phyloP scores from a whole-genome alignment of 2,797 vertebrate genomes.

The Podarcis siculus region DNA sequence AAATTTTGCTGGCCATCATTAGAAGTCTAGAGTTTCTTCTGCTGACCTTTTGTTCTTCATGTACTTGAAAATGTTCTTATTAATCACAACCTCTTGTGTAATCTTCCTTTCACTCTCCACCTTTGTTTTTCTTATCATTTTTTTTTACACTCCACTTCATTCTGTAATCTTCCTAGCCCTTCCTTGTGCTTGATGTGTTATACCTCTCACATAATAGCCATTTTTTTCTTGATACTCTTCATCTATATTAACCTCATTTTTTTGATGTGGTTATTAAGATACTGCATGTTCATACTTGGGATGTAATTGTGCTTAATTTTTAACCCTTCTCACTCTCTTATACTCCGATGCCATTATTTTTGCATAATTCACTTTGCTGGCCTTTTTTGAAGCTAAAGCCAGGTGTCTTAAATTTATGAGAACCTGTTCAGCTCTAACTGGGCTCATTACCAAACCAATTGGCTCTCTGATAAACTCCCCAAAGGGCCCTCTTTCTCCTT shows the following conservation, averaged over 20 bases:
- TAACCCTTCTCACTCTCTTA: background rate
- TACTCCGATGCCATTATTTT: background rate
- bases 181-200: background rate
- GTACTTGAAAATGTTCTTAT: conserved; percentile 37
- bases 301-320: background rate
- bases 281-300: background rate
- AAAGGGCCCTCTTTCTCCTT: background rate
- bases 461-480: background rate
- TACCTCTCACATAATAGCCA: background rate
- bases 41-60: conserved; percentile 33
- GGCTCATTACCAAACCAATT: background rate
- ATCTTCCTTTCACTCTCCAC: conserved; percentile 32
- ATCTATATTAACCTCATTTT: conserved; percentile 4
- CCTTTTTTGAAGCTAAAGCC: background rate
- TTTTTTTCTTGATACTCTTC: background rate
- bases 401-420: background rate
- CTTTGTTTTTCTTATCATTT: conserved; percentile 33
- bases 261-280: background rate
- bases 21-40: conserved; percentile 11
- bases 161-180: background rate
- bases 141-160: conserved; percentile 37
- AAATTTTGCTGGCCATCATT: conserved; percentile 35
- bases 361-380: background rate
- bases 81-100: conserved; percentile 15
- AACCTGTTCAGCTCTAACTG: background rate